Evolutionary conservation across 2,113 vertebrate genomes (phyloP), one percentile per base, ranked within the genome.

Genomic region (Prinia subflava): DNA sequence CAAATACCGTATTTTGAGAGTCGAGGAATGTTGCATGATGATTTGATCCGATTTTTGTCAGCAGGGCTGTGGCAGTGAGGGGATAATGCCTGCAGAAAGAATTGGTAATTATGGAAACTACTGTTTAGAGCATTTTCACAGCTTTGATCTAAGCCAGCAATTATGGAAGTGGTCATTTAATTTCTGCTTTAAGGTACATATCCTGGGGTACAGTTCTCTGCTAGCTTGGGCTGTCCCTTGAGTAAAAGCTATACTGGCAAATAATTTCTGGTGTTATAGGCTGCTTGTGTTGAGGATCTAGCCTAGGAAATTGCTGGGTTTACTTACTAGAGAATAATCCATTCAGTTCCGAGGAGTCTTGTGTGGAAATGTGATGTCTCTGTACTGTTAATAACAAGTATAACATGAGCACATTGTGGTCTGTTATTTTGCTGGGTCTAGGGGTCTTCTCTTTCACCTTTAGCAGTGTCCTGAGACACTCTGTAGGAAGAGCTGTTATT

Each of bases 401-500:
- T n/a, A 59, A 59, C 24, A 30, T 2, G 35, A 91, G 20, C 7
- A 7, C 9, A 0, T n/a, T 64, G 33, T 33, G n/a, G 6, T 79
- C 33, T 68, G 46, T 74, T 83, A 31, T 44, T 79, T 84, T 55
- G 33, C 33, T 39, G 16, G 4, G 11, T 50, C n/a, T 62, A 39
- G 24, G 39, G 52, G 13, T 68, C 19, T 83, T 69, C 65, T 87
- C 28, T 53, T 1, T 71, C 15, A 13, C 44, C 22, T 60, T 84
- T 62, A 53, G 15, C 42, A 27, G 3, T 10, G 18, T n/a, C 24
- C 9, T 64, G 31, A 83, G 27, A n/a, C 5, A 39, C 4, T 22
- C 1, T 12, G 0, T 37, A 42, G 16, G 22, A 68, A 71, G 3
- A 15, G 25, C 28, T 76, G 0, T 22, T 83, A 37, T 25, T 31